Base-by-base conservation (phyloP, 2,888 invertebrate species). In the Drosophila colorata region DNA sequence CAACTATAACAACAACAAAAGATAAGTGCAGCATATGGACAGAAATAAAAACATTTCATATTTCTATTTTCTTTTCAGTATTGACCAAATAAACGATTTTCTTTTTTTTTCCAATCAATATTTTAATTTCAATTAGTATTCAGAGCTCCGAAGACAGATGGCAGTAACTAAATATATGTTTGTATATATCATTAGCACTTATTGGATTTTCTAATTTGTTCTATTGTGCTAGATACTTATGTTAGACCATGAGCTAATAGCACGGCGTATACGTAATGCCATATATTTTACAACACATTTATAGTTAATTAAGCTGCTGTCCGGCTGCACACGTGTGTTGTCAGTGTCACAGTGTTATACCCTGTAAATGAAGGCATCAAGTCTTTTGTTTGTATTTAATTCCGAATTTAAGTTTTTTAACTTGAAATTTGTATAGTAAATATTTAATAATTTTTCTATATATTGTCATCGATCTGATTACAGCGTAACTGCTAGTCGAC, bases 221-320 rank as follows among this genome's bases (percentile, higher is more conserved):
- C 33, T 28, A 31, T 51, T 69, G 53, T 49, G 35, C 8, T 11
- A 7, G 23, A 7, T 33, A 20, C 47, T 48, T 43, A 48, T 47
- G 43, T 35, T 43, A 52, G 43, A 8, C 40, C 47, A 47, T 69
- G 51, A 48, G 55, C 73, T 69, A 72, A 72, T 47, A 38, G 11
- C 57, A 33, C 35, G 56, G 4, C 69, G 73, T 65, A 69, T 65
- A 65, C 73, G 56, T 65, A 72, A 69, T 64, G 56, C 20, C 52
- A 65, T 47, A 49, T 47, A 56, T 47, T 51, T 44, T 59, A 46
- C 55, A 57, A 0, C 53, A 59, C 58, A 40, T 69, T 64, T 40
- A 59, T 65, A 53, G 56, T 65, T 74, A 73, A 74, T 73, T 74
- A 73, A 73, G 65, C 56, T 56, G 41, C n/a, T 49, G 31, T 18